Evolutionary conservation across 2,113 vertebrate genomes (phyloP), one percentile per base, ranked within the genome.

Genomic region (Hydropotes inermis): DNA sequence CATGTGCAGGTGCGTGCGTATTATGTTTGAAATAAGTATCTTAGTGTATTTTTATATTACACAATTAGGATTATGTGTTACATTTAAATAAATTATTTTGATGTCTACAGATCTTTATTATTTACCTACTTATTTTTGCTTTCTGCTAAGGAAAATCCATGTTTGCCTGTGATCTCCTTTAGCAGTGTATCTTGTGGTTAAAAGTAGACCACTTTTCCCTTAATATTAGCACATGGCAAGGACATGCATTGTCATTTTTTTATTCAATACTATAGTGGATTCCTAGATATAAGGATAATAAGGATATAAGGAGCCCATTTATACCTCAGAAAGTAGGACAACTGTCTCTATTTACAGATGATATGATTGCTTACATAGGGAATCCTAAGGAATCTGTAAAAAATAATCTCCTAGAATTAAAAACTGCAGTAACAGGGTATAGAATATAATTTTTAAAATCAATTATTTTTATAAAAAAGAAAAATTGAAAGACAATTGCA

Each of bases 1-100:
- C 0, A 0, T 1, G 2, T 5, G 8, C 9, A 21, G 1, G 5
- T 33, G 3, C 17, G 8, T 89, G 9, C 13, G 7, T 52, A 10
- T 52, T 52, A 13, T 78, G n/a, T 33, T 90, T 90, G 28, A 90
- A 78, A 45, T 78, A 45, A 7, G 1, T 43, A 78, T 78, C 52
- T 14, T 45, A 58, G 43, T 47, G 12, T 33, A 76, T 76, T 45
- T 10, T 57, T 57, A 78, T 27, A 45, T 45, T 78, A 58, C 3
- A 90, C 19, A 58, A 78, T 43, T 55, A 57, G 54, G 88, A 45
- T 78, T 58, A 57, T 45, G 28, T 23, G 5, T 8, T 58, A 33
- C 25, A 78, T n/a, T 45, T 58, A 90, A 78, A 90, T 47, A 55
- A 58, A 25, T 78, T 45, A 90, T 33, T 90, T 58, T 45, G 19